Percentiles rank a stretch among this genome's conserved stretches.
These are phyloP conservation scores for Smutsia gigantea DNA, from an alignment of 2,797 vertebrate species.

Conservation along the genomic window DNA sequence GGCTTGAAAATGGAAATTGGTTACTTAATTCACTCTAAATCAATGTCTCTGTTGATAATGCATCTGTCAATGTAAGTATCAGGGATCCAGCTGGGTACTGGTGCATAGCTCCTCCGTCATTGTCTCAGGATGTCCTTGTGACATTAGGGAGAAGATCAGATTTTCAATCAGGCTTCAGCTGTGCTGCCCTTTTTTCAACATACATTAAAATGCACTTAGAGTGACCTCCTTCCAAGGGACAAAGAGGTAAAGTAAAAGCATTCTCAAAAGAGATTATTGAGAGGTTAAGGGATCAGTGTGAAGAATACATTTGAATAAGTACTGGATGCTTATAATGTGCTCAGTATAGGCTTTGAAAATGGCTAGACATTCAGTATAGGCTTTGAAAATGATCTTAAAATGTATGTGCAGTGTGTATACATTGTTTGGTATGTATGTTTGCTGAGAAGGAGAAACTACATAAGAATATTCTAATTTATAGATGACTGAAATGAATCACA, in stretches of 20 bases:
- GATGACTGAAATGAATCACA: not conserved
- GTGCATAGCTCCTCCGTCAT: constrained; percentile 56
- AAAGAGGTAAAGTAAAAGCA: constrained; percentile 33
- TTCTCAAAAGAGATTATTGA: constrained; percentile 40
- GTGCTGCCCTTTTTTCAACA: constrained; percentile 50
- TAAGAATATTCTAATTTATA: not conserved
- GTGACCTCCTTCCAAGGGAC: constrained; percentile 54
- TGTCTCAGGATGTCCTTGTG: constrained; percentile 68
- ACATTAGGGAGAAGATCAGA: constrained; percentile 66
- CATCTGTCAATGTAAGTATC: constrained; percentile 66
- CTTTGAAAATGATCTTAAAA: constrained; percentile 29
- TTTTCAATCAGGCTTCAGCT: constrained; percentile 74
- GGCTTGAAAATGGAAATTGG: constrained; percentile 66
- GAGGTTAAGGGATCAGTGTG: not conserved
- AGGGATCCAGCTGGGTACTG: constrained; percentile 60
- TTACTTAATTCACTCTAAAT: constrained; percentile 76
- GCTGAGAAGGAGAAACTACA: not conserved
- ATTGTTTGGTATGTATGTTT: not conserved
- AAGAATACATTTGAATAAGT: constrained; percentile 51
- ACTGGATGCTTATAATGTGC: not conserved
- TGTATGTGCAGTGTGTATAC: not conserved
- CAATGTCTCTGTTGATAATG: constrained; percentile 75
- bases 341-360: not conserved
- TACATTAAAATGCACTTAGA: constrained; percentile 71
- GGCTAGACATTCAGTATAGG: not conserved